Percentiles rank a stretch among this genome's conserved stretches.
Evolutionary conservation across 2,888 invertebrate genomes (phyloP).

Genomic region (Lottia scabra): DNA sequence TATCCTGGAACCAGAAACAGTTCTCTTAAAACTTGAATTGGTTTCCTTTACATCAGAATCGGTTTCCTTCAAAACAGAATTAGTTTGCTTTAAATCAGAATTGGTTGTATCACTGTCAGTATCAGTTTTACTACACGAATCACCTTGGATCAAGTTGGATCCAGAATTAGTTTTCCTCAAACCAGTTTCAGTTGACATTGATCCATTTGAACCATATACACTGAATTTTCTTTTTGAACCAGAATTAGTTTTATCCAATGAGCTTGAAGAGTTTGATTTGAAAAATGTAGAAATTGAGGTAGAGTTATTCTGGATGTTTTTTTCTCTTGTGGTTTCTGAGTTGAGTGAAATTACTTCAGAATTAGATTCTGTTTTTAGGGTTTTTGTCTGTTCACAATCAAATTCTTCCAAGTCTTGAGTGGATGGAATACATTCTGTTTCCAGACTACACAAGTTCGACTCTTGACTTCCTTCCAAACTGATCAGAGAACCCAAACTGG

Average conservation of each 20-base stretch:
- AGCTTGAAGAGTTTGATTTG: too few relatives aligned
- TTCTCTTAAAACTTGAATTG: neutral
- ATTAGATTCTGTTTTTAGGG: neutral
- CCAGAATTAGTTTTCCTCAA: too few relatives aligned
- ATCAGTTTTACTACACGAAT: too few relatives aligned
- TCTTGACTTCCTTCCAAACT: conserved; percentile 9
- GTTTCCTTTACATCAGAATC: neutral
- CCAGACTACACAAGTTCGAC: conserved; percentile 12
- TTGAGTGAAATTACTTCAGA: neutral
- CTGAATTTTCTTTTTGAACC: conserved; percentile 16
- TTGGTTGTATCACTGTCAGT: too few relatives aligned
- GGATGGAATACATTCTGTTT: conserved; percentile 8
- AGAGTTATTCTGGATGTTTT: too few relatives aligned
- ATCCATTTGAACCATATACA: conserved; percentile 22
- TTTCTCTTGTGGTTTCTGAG: too few relatives aligned
- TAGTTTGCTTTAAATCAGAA: too few relatives aligned
- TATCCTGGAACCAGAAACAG: neutral
- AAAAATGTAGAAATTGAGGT: too few relatives aligned
- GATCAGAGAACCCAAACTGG: conserved; percentile 12
- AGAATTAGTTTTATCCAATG: neutral
- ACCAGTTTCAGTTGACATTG: too few relatives aligned
- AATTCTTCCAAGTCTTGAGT: conserved; percentile 24
- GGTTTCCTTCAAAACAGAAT: too few relatives aligned
- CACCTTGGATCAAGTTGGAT: too few relatives aligned
- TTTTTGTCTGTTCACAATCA: neutral